Conservation (phyloP, 2,113 vertebrate species). For the Columba livia region DNA sequence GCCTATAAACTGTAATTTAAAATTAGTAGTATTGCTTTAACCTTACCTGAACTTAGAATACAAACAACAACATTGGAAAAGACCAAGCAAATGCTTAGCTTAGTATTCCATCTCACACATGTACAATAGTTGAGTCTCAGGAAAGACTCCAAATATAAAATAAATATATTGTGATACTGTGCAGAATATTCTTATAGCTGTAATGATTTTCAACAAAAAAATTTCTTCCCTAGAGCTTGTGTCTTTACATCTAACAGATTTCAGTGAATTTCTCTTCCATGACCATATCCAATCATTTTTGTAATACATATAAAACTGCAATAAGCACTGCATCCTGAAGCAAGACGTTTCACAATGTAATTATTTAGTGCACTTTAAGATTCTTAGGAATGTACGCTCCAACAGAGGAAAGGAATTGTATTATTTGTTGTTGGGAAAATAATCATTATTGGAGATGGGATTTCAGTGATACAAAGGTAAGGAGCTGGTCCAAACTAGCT, state of each 20-base stretch:
- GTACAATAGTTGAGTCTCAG: accelerated
- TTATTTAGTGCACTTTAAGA: slow-evolving; percentile 2
- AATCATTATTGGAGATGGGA: neutral
- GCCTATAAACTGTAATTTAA: neutral
- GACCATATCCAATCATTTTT: slow-evolving; percentile 17
- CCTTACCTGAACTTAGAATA: neutral
- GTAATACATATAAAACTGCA: slow-evolving; percentile 20
- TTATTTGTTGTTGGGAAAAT: neutral
- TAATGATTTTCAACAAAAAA: neutral
- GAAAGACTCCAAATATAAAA: neutral
- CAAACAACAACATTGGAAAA: neutral
- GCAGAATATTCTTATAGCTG: neutral
- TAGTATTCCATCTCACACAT: neutral
- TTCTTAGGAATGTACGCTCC: neutral
- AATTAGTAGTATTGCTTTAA: neutral
- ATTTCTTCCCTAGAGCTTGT: neutral
- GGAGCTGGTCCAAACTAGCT: neutral
- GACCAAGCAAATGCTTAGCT: neutral
- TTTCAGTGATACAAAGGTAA: neutral
- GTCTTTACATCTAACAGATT: slow-evolving; percentile 13
- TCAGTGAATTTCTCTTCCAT: slow-evolving; percentile 35
- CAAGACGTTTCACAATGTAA: slow-evolving; percentile 14
- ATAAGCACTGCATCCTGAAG: neutral
- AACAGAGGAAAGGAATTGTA: neutral
- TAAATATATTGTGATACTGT: neutral